Percentiles rank a stretch among this genome's conserved stretches.
These are phyloP conservation scores for Nerophis lumbriciformis DNA, from an alignment of 2,113 vertebrate genomes.

Conservation along the genomic window DNA sequence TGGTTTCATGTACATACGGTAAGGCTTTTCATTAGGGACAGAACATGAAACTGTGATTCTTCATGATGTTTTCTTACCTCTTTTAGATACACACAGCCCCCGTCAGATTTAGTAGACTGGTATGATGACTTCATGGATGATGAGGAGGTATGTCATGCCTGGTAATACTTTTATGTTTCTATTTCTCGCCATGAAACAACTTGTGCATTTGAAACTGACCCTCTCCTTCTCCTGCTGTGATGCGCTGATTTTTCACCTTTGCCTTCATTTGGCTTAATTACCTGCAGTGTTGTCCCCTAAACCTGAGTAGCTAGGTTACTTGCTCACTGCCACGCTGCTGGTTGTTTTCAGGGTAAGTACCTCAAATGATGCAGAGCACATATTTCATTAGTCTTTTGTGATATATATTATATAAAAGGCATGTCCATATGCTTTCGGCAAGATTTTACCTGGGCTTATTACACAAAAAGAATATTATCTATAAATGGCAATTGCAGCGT, in stretches of 20 bases:
- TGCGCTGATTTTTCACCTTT: constrained; percentile 80
- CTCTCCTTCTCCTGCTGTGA: constrained; percentile 52
- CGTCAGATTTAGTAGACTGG: constrained; percentile 95
- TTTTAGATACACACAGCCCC: constrained; percentile 94
- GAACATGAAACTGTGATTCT: not conserved
- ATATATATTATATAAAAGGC: constrained; percentile 31
- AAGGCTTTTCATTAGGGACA: constrained; percentile 1
- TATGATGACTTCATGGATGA: constrained; percentile 99
- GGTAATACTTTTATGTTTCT: constrained; percentile 86
- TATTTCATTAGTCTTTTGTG: constrained; percentile 28
- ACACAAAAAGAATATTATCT: constrained; percentile 48
- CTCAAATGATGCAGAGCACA: constrained; percentile 37
- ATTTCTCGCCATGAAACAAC: constrained; percentile 35
- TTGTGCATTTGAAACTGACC: constrained; percentile 18
- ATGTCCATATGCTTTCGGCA: constrained; percentile 49
- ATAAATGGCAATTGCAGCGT: constrained; percentile 11
- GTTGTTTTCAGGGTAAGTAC: constrained; percentile 66
- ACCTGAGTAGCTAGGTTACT: constrained; percentile 56
- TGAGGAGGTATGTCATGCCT: constrained; percentile 99
- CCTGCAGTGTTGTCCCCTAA: constrained; percentile 46
- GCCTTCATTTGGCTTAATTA: constrained; percentile 79
- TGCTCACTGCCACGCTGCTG: constrained; percentile 48
- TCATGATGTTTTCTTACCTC: not conserved
- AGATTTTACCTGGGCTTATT: constrained; percentile 59
- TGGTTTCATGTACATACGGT: constrained; percentile 99